Base-by-base conservation (phyloP, 2,888 invertebrate genomes). In the Trypoxylon attenuatum region DNA sequence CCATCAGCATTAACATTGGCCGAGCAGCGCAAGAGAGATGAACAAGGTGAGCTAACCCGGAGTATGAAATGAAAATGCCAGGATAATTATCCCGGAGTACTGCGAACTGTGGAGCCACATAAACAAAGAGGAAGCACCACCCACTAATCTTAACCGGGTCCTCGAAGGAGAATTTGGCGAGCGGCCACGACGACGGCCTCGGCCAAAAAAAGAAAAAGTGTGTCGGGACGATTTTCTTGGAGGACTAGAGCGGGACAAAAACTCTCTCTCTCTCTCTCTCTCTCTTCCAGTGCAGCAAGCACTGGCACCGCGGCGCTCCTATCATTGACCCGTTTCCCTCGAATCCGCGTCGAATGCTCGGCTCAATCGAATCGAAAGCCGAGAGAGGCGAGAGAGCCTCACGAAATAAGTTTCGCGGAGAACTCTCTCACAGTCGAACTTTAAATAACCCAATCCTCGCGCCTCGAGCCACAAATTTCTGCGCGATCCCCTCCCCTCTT, bases 371-470 rank as follows among this genome's bases (percentile, higher is more conserved):
- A 63, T 60, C 39, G 22, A n/a, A n/a, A n/a, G n/a, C n/a, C n/a
- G n/a, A n/a, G n/a, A n/a, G n/a, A n/a, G n/a, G n/a, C 27, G 46
- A 19, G 5, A 10, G 39, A 18, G 13, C 25, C 29, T n/a, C n/a
- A n/a, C 49, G 38, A 55, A 52, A 70, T 65, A 67, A 67, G 51
- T 52, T 63, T 60, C 29, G 33, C 42, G 45, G 16, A 1, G 2
- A 23, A n/a, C n/a, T n/a, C n/a, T n/a, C n/a, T n/a, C n/a, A n/a
- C n/a, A n/a, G n/a, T n/a, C n/a, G n/a, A n/a, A 76, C 66, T 77
- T 78, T 71, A 74, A 76, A 77, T 76, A 77, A 78, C 74, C 64
- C 69, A 72, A 73, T 77, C 56, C 16, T 42, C 33, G n/a, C n/a
- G 8, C 15, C 50, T 13, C 38, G 19, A 13, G 29, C 41, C 21